Evolutionary conservation across 2,888 invertebrate species (phyloP).

Genomic region (Invenusta paracnida): DNA sequence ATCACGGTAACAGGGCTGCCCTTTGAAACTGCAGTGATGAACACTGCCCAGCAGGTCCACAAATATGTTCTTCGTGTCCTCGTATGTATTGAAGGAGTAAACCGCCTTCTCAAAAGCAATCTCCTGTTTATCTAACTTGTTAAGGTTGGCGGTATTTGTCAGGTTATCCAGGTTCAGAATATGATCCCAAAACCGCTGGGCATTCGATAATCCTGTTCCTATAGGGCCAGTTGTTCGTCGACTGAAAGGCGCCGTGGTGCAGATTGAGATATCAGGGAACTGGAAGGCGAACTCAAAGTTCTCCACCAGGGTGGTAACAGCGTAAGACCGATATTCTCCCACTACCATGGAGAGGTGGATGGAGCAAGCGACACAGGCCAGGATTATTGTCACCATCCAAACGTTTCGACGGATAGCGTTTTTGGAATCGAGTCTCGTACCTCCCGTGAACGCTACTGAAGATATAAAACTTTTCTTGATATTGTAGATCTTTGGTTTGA

Average conservation of each 20-base stretch:
- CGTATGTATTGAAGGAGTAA: not conserved
- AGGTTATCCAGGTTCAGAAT: not conserved
- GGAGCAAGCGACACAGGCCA: not conserved
- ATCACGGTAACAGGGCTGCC: not conserved
- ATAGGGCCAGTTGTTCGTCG: not conserved
- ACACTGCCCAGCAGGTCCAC: not conserved
- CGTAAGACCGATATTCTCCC: not conserved
- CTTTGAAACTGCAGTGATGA: not conserved
- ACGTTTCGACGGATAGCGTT: not conserved
- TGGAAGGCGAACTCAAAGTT: not conserved
- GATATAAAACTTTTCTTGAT: conserved; percentile 6
- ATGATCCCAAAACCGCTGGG: not conserved
- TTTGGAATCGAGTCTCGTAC: not conserved
- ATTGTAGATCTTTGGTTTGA: too few species aligned
- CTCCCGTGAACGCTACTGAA: not conserved
- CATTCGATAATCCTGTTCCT: not conserved
- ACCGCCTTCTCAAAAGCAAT: not conserved
- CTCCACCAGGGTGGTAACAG: not conserved
- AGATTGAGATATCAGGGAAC: not conserved
- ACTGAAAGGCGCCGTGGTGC: not conserved
- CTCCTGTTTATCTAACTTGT: too few species aligned
- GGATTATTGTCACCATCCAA: not conserved
- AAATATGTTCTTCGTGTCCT: not conserved
- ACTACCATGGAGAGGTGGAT: not conserved
- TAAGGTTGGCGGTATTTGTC: not conserved